phyloP scores from a whole-genome alignment of 37 sponge, comb jelly and placozoan genomes.

The Oopsacas minuta region DNA sequence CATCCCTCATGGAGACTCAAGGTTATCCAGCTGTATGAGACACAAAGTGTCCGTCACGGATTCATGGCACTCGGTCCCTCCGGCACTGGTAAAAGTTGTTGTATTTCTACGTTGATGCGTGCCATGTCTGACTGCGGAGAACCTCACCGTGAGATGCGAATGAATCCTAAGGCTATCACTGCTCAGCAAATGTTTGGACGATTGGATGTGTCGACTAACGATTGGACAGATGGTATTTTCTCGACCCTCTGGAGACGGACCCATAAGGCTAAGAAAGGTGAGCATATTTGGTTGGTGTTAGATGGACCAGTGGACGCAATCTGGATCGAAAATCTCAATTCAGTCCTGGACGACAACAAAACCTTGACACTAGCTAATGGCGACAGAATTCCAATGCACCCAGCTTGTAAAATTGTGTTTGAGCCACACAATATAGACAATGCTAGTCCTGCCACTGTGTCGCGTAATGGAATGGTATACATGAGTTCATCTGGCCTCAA shows the following conservation, averaged over 20 bases:
- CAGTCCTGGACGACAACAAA: conserved; percentile 97
- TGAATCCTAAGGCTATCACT: conserved; percentile 99
- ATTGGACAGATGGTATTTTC: conserved; percentile 99
- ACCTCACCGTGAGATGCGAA: conserved; percentile 91
- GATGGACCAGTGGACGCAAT: conserved; percentile 98
- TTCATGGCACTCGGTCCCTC: conserved; percentile 96
- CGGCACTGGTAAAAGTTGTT: conserved; percentile 90
- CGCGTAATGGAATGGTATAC: conserved; percentile 98
- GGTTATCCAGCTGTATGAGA: conserved; percentile 93
- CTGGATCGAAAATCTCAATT: conserved; percentile 99
- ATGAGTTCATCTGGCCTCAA: conserved; percentile 98
- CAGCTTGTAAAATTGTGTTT: conserved; percentile 88
- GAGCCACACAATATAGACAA: conserved; percentile 99
- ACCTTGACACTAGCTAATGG: conserved; percentile 97
- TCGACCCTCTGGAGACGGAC: conserved; percentile 97
- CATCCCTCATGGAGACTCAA: conserved; percentile 93
- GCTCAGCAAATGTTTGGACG: conserved; percentile 99
- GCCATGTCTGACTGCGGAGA: conserved; percentile 83
- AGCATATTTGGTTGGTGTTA: conserved; percentile 91
- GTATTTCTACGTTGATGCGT: conserved; percentile 80
- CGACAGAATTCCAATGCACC: conserved; percentile 93
- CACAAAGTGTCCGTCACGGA: conserved; percentile 94
- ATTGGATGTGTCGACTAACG: conserved; percentile 95
- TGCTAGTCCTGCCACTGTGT: conserved; percentile 97
- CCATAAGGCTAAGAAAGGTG: conserved; percentile 86